phyloP scores from a whole-genome alignment of 2,113 vertebrate genomes.

The Rana temporaria region DNA sequence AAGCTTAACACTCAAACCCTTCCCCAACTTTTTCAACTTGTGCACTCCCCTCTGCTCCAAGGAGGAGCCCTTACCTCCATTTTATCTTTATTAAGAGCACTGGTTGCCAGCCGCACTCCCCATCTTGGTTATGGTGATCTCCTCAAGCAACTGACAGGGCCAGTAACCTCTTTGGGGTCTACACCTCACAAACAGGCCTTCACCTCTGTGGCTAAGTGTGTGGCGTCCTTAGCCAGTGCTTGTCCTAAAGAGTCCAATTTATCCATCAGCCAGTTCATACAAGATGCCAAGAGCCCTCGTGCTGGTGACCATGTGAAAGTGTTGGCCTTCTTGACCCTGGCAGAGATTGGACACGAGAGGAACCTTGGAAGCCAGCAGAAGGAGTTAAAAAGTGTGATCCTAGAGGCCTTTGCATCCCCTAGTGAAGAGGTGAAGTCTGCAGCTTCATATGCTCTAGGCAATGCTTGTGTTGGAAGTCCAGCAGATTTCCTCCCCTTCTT shows the following conservation, averaged over 20 bases:
- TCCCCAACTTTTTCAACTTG: conserved; percentile 78
- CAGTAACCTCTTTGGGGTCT: conserved; percentile 66
- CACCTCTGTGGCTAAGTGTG: conserved; percentile 83
- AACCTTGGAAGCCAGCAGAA: conserved; percentile 83
- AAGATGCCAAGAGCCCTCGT: conserved; percentile 79
- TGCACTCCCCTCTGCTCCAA: conserved; percentile 88
- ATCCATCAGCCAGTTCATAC: conserved; percentile 77
- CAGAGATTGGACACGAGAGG: conserved; percentile 84
- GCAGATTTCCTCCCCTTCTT: conserved; percentile 88
- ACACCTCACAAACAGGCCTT: conserved; percentile 82
- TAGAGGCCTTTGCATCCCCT: conserved; percentile 86
- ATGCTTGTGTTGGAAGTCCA: conserved; percentile 83
- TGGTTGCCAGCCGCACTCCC: conserved; percentile 76
- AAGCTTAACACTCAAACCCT: conserved; percentile 79
- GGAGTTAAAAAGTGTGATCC: conserved; percentile 84
- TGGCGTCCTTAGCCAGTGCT: conserved; percentile 80
- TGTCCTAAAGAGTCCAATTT: conserved; percentile 82
- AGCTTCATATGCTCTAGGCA: conserved; percentile 86
- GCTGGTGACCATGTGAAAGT: conserved; percentile 79
- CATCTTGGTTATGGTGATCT: conserved; percentile 77
- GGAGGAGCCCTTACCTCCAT: conserved; percentile 79
- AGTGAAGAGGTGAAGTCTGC: conserved; percentile 90
- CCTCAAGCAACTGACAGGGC: conserved; percentile 78
- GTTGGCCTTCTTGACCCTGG: conserved; percentile 86
- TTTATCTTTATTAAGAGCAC: conserved; percentile 79